These are phyloP conservation scores for Drosophila nigrodunni DNA, from an alignment of 1,140 invertebrate species.

Conservation along the genomic window DNA sequence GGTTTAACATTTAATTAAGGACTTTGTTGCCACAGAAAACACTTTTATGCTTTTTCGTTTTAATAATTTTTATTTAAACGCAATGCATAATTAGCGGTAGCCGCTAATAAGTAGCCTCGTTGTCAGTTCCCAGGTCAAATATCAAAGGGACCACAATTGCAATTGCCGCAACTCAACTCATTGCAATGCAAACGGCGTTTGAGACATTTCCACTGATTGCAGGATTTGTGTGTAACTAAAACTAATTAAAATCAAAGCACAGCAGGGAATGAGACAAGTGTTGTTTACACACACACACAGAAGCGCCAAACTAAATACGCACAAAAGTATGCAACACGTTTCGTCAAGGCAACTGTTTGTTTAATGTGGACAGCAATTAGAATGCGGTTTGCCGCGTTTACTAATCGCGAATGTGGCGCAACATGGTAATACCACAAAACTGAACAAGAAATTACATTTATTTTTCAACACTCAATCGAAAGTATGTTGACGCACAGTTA, in stretches of 20 bases:
- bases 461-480: too few relatives aligned
- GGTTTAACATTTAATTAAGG: conserved; percentile 60
- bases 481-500: background rate
- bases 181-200: conserved; percentile 62
- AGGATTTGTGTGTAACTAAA: conserved; percentile 44
- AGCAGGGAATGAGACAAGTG: background rate
- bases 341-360: conserved; percentile 47
- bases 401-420: conserved; percentile 15
- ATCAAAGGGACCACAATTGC: conserved; percentile 66
- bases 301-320: conserved; percentile 18
- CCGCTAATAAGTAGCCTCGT: conserved; percentile 47
- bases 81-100: conserved; percentile 7
- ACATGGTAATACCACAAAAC: background rate
- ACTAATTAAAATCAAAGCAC: conserved; percentile 69
- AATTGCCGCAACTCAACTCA: conserved; percentile 43
- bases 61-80: conserved; percentile 65
- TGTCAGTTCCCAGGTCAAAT: conserved; percentile 8
- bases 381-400: conserved; percentile 33
- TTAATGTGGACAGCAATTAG: conserved; percentile 55
- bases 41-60: conserved; percentile 44
- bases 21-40: background rate
- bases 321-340: conserved; percentile 37
- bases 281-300: too few relatives aligned
- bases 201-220: conserved; percentile 53
- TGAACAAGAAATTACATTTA: background rate